Evolutionary conservation across 1,140 invertebrate species (phyloP).

Genomic region (Drosophila kepulauana): DNA sequence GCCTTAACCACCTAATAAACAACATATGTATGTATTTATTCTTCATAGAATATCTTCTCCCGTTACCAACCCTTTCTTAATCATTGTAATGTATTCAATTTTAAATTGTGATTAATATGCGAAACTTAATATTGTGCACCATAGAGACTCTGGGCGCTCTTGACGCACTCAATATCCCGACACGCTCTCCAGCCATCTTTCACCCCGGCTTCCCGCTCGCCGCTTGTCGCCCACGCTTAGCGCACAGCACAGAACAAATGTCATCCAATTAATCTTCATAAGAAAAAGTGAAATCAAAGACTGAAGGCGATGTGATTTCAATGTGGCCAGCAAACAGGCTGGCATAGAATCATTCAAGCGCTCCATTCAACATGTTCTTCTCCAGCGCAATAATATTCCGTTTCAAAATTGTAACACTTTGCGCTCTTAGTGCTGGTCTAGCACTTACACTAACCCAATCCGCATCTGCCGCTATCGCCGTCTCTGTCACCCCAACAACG

Average conservation of each 20-base stretch:
- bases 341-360: slow-evolving; percentile 49
- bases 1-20: neutral
- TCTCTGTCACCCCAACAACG: neutral
- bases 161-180: slow-evolving; percentile 50
- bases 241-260: slow-evolving; percentile 55
- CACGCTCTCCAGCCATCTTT: slow-evolving; percentile 7
- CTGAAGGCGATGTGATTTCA: slow-evolving; percentile 65
- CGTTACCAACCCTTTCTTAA: slow-evolving; percentile 38
- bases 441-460: slow-evolving; percentile 12
- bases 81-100: slow-evolving; percentile 70
- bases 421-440: slow-evolving; percentile 31
- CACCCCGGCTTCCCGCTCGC: neutral
- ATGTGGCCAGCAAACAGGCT: slow-evolving; percentile 31
- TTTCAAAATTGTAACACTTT: slow-evolving; percentile 50
- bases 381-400: slow-evolving; percentile 28
- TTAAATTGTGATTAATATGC: slow-evolving; percentile 78
- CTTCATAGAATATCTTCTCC: neutral
- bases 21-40: slow-evolving; percentile 6
- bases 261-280: slow-evolving; percentile 75
- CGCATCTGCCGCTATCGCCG: neutral
- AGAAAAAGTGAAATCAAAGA: slow-evolving; percentile 72
- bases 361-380: slow-evolving; percentile 68
- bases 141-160: slow-evolving; percentile 26
- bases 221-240: slow-evolving; percentile 24
- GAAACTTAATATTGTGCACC: slow-evolving; percentile 69